These are phyloP conservation scores for Mormyrus lacerda DNA, from an alignment of 2,113 vertebrate species.

Conservation along the genomic window DNA sequence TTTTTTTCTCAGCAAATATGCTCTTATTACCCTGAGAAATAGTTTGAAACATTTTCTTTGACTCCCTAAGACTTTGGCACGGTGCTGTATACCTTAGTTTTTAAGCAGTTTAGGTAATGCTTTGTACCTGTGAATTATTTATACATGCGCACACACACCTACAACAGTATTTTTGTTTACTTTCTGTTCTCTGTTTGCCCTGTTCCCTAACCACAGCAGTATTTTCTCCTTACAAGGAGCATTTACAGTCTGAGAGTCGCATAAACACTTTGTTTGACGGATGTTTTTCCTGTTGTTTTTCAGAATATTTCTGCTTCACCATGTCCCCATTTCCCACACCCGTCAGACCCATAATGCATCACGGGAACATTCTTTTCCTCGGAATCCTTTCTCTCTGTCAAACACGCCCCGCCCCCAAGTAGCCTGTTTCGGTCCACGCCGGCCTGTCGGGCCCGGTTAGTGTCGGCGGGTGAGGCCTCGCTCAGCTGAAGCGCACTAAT, in stretches of 20 bases:
- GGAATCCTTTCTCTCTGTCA: not conserved
- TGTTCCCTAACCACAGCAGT: not conserved
- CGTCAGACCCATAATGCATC: not conserved
- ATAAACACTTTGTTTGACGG: not conserved
- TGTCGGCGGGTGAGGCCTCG: conserved; percentile 47
- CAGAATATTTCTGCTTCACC: not conserved
- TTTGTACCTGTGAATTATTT: not conserved
- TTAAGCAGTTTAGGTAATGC: not conserved
- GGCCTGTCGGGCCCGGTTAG: conserved; percentile 60
- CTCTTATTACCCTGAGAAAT: not conserved
- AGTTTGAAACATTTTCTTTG: not conserved
- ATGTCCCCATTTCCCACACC: not conserved
- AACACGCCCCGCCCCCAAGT: not conserved
- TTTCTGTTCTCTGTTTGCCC: not conserved
- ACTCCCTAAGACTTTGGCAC: not conserved
- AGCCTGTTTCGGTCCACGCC: conserved; percentile 29
- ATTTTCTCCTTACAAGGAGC: not conserved
- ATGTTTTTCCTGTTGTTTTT: not conserved
- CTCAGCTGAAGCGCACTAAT: conserved; percentile 63
- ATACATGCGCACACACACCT: not conserved
- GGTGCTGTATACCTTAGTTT: not conserved
- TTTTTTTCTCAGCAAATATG: not conserved
- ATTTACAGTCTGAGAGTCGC: not conserved
- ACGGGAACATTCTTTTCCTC: not conserved
- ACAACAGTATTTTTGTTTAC: not conserved